Percentiles rank a stretch among this genome's conserved stretches.
phyloP scores from a whole-genome alignment of 2,888 invertebrate species.

The Drosophila ochracea region DNA sequence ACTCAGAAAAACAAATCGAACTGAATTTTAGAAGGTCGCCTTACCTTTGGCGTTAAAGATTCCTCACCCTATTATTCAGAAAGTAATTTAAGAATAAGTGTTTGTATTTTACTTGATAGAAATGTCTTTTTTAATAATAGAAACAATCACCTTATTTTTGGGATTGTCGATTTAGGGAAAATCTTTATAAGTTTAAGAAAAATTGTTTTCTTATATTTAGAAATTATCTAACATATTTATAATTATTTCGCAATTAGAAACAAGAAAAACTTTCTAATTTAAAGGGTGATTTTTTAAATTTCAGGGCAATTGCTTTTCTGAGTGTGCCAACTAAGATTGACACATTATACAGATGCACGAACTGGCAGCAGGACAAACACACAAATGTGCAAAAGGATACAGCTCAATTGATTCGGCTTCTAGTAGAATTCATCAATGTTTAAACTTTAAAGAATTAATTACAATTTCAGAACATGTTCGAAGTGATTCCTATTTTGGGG shows the following conservation, averaged over 20 bases:
- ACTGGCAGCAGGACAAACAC: background rate
- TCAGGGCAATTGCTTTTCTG: background rate
- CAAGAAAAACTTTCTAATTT: background rate
- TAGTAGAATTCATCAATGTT: background rate
- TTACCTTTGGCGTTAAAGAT: fast-evolving
- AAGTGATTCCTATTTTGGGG: too few species aligned
- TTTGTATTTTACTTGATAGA: background rate
- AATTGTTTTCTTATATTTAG: too few species aligned
- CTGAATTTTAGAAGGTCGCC: background rate
- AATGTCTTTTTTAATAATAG: background rate
- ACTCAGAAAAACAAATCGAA: background rate
- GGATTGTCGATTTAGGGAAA: background rate
- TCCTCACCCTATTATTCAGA: background rate
- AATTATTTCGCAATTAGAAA: too few species aligned
- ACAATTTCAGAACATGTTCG: background rate
- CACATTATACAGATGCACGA: slow-evolving; percentile 2
- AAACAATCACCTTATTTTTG: background rate
- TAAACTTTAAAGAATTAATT: background rate
- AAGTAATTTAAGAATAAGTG: background rate
- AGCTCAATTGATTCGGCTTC: background rate
- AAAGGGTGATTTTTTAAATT: fast-evolving
- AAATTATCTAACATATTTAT: too few species aligned
- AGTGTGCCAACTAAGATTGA: background rate
- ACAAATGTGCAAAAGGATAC: background rate
- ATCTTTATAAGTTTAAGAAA: too few species aligned